Evolutionary conservation across 2,113 vertebrate species (phyloP).

Genomic region (Calidris pugnax): DNA sequence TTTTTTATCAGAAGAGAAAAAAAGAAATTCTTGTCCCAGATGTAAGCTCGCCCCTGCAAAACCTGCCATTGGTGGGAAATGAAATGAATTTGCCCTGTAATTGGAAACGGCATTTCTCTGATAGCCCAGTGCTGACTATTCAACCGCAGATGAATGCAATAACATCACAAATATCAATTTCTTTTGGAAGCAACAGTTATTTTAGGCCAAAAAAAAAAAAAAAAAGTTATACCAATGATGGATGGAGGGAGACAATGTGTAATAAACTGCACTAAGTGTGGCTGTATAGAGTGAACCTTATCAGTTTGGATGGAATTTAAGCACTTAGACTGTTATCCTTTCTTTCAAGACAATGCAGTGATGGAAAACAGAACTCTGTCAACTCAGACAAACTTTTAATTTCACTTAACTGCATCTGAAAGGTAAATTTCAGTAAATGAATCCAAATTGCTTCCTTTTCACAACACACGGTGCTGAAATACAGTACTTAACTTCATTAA

Average conservation of each 20-base stretch:
- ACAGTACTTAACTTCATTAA: slow-evolving; percentile 72
- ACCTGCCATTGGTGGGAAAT: neutral
- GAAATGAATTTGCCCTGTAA: slow-evolving; percentile 9
- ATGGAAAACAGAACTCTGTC: slow-evolving; percentile 65
- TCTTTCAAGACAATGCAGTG: slow-evolving; percentile 65
- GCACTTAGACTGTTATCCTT: slow-evolving; percentile 60
- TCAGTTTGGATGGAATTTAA: slow-evolving; percentile 69
- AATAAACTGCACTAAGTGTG: slow-evolving; percentile 44
- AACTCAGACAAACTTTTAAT: slow-evolving; percentile 48
- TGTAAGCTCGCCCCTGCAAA: neutral
- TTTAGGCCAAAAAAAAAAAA: neutral
- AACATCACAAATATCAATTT: slow-evolving; percentile 14
- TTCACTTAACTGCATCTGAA: slow-evolving; percentile 69
- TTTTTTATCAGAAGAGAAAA: neutral
- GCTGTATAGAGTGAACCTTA: slow-evolving; percentile 42
- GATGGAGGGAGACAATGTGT: slow-evolving; percentile 42
- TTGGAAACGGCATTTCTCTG: slow-evolving; percentile 29
- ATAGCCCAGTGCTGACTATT: neutral
- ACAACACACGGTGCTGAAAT: slow-evolving; percentile 64
- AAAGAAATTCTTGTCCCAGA: neutral
- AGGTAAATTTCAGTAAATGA: slow-evolving; percentile 72
- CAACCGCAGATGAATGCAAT: slow-evolving; percentile 6
- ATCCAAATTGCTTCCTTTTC: slow-evolving; percentile 72
- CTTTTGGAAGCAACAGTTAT: neutral
- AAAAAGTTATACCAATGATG: neutral